Percentiles rank a stretch among this genome's conserved stretches.
These are phyloP conservation scores for Ophthalmolycus amberensis DNA, from an alignment of 2,113 vertebrate species.

Conservation along the genomic window DNA sequence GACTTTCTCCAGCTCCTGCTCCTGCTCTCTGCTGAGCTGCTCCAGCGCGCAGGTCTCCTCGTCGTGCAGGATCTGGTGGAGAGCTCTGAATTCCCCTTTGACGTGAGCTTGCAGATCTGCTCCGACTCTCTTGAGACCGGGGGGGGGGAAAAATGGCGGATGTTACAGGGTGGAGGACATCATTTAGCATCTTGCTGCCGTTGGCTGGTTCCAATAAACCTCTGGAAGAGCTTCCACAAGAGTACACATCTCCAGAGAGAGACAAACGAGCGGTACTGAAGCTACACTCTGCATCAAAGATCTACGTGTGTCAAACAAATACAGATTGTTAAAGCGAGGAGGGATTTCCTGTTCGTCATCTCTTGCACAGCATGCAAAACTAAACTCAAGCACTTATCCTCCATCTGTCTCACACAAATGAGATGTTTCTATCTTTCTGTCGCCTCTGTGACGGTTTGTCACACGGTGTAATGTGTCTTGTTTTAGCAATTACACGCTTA, in stretches of 20 bases:
- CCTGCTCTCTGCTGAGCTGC: slow-evolving; percentile 79
- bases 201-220: not conserved
- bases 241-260: not conserved
- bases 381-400: slow-evolving; percentile 12
- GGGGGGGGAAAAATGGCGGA: not conserved
- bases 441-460: not conserved
- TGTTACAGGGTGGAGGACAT: not conserved
- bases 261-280: slow-evolving; percentile 15
- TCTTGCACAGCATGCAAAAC: slow-evolving; percentile 1
- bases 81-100: slow-evolving; percentile 81
- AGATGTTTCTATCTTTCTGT: slow-evolving; percentile 12
- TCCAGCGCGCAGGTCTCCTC: slow-evolving; percentile 83
- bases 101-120: slow-evolving; percentile 82
- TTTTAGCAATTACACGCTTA: not conserved
- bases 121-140: slow-evolving; percentile 57
- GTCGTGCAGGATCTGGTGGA: slow-evolving; percentile 85
- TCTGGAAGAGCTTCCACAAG: not conserved
- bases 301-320: slow-evolving; percentile 31
- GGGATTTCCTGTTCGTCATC: slow-evolving; percentile 41
- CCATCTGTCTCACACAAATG: slow-evolving; percentile 26
- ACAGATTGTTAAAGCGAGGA: slow-evolving; percentile 21
- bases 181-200: not conserved
- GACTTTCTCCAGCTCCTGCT: slow-evolving; percentile 75
- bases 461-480: not conserved
- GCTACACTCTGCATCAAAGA: slow-evolving; percentile 7